These are phyloP conservation scores for Protophormia terraenovae DNA, from an alignment of 2,888 invertebrate genomes.

Conservation along the genomic window DNA sequence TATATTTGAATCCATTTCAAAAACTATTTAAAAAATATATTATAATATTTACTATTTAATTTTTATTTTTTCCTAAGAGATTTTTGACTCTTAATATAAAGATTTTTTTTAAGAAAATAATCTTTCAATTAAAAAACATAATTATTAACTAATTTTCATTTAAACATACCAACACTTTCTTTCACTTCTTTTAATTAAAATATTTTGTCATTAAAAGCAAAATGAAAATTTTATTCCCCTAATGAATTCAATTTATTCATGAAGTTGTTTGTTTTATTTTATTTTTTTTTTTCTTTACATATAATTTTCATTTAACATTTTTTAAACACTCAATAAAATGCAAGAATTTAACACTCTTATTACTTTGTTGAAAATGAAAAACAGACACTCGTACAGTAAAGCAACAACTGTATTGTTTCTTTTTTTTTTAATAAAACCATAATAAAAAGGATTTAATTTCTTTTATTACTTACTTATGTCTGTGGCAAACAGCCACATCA, in stretches of 20 bases:
- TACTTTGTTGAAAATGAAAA: conserved; percentile 17
- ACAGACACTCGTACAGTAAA: not conserved
- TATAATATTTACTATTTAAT: too few relatives aligned
- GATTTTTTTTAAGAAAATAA: too few relatives aligned
- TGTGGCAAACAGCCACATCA: conserved; percentile 32
- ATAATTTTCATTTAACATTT: not conserved
- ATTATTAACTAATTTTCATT: too few relatives aligned
- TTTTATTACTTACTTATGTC: conserved; percentile 50
- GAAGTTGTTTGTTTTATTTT: not conserved
- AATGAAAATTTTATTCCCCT: not conserved
- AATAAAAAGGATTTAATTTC: conserved; percentile 64
- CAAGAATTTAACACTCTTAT: conserved; percentile 66
- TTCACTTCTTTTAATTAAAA: not conserved
- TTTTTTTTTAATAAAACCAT: conserved; percentile 59
- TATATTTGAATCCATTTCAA: too few relatives aligned
- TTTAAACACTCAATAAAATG: conserved; percentile 65
- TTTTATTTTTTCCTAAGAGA: too few relatives aligned
- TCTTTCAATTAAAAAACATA: too few relatives aligned
- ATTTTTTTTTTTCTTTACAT: not conserved
- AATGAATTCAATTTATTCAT: conserved; percentile 29
- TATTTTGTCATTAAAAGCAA: not conserved
- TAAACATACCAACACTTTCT: not conserved
- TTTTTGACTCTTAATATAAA: too few relatives aligned
- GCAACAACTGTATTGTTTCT: conserved; percentile 42
- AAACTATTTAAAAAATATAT: too few relatives aligned